Conservation (phyloP, 2,888 invertebrate genomes). For the Trichogramma dendrolimi region DNA sequence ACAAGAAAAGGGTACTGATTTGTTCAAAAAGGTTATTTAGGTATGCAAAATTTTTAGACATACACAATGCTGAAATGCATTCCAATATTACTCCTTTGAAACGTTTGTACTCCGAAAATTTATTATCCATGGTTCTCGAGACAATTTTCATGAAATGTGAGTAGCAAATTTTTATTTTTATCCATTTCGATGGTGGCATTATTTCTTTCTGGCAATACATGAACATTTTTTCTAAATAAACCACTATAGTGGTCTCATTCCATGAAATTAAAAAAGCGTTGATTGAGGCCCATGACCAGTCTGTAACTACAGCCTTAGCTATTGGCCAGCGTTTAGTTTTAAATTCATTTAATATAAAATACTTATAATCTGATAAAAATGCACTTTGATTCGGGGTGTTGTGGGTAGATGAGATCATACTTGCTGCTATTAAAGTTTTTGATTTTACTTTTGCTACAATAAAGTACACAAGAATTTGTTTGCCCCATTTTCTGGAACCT, state of each 20-base stretch:
- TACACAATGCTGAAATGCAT: slow-evolving; percentile 20
- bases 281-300: slow-evolving; percentile 25
- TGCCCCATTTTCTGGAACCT: slow-evolving; percentile 12
- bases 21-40: slow-evolving; percentile 23
- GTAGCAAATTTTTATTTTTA: slow-evolving; percentile 26
- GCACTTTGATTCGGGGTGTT: slow-evolving; percentile 16
- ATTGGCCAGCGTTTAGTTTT: slow-evolving; percentile 19
- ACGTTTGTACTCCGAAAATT: slow-evolving; percentile 13
- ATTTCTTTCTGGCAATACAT: slow-evolving; percentile 7
- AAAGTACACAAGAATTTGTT: slow-evolving; percentile 26
- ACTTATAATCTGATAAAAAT: slow-evolving; percentile 20
- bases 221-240: slow-evolving; percentile 21
- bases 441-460: slow-evolving; percentile 6
- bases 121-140: slow-evolving; percentile 12
- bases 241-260: slow-evolving; percentile 14
- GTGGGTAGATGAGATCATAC: slow-evolving; percentile 24
- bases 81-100: slow-evolving; percentile 24
- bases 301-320: slow-evolving; percentile 18
- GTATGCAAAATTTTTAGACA: slow-evolving; percentile 17
- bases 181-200: neutral
- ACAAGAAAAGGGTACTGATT: slow-evolving; percentile 6
- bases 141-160: slow-evolving; percentile 25
- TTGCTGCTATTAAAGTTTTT: slow-evolving; percentile 13
- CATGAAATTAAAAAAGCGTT: slow-evolving; percentile 16
- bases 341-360: slow-evolving; percentile 13